Conservation (phyloP, 2,888 invertebrate genomes). For the Subacronicta megacephala region DNA sequence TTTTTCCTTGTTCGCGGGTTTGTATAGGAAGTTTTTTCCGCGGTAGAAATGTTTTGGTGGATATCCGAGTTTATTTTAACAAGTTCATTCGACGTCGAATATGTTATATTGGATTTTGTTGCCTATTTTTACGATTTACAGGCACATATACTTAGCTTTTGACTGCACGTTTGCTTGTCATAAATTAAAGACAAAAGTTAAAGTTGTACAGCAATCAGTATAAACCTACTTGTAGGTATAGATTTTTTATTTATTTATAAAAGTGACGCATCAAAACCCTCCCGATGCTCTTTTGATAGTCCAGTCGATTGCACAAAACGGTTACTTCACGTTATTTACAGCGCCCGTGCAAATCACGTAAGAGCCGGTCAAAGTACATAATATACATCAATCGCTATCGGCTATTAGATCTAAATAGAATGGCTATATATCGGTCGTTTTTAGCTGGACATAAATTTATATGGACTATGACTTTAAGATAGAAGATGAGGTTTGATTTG, state of each 20-base stretch:
- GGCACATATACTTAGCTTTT: conserved; percentile 9
- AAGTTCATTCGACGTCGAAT: conserved; percentile 34
- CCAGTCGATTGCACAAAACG: conserved; percentile 35
- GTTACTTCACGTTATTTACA: conserved; percentile 50
- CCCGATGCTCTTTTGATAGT: conserved; percentile 11
- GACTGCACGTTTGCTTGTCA: background rate
- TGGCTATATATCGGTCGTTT: conserved; percentile 33
- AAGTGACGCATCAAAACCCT: conserved; percentile 10
- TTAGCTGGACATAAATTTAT: conserved; percentile 19
- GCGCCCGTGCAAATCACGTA: conserved; percentile 51
- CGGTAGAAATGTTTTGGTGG: conserved; percentile 53
- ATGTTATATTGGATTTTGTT: conserved; percentile 39
- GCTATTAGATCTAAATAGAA: conserved; percentile 43
- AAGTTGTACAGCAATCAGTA: background rate
- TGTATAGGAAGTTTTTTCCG: conserved; percentile 64
- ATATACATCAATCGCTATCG: conserved; percentile 52
- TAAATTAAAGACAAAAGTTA: background rate
- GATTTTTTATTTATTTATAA: background rate
- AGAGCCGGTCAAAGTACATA: conserved; percentile 43
- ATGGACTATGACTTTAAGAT: background rate
- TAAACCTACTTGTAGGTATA: too few relatives aligned
- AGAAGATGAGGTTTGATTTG: background rate
- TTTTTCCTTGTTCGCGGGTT: conserved; percentile 82
- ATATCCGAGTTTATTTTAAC: conserved; percentile 55
- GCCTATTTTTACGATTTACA: too few relatives aligned